A percentile compares a stretch with the other conserved stretches of the same genome.
phyloP scores from a whole-genome alignment of 1,140 invertebrate species.

The Archivesica marissinica region DNA sequence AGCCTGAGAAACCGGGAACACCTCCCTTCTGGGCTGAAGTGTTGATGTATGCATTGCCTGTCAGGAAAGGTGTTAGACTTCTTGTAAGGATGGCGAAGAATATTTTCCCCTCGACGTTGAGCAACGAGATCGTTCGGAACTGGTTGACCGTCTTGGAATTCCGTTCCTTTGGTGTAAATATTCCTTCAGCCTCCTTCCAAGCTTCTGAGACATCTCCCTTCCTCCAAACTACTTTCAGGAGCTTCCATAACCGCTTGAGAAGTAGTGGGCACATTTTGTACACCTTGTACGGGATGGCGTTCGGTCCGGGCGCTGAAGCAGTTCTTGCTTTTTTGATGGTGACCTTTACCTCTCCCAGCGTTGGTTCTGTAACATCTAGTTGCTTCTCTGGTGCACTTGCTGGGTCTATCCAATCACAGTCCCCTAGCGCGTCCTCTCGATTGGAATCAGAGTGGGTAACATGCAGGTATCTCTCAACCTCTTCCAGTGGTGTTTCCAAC shows the following conservation, averaged over 20 bases:
- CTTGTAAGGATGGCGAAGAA: constrained; percentile 21
- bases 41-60: too few species aligned
- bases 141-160: background rate
- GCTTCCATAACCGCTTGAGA: constrained; percentile 36
- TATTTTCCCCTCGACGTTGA: background rate
- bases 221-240: constrained; percentile 37
- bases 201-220: constrained; percentile 28
- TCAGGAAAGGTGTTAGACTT: constrained; percentile 23
- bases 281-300: constrained; percentile 48
- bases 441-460: constrained; percentile 23
- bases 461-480: constrained; percentile 36
- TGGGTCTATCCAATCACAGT: constrained; percentile 16
- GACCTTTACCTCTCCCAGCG: constrained; percentile 35
- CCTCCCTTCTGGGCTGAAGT: constrained; percentile 44
- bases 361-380: constrained; percentile 9
- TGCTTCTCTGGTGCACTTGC: background rate
- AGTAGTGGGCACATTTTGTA: constrained; percentile 51
- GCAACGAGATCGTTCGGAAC: background rate
- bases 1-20: constrained; percentile 9
- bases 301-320: constrained; percentile 33
- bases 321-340: constrained; percentile 26
- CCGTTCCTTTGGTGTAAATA: background rate
- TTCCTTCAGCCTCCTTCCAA: constrained; percentile 3
- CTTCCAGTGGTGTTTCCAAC: constrained; percentile 18
- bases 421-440: background rate